Conservation (phyloP, 2,888 invertebrate genomes). For the Drosophila macrospina region DNA sequence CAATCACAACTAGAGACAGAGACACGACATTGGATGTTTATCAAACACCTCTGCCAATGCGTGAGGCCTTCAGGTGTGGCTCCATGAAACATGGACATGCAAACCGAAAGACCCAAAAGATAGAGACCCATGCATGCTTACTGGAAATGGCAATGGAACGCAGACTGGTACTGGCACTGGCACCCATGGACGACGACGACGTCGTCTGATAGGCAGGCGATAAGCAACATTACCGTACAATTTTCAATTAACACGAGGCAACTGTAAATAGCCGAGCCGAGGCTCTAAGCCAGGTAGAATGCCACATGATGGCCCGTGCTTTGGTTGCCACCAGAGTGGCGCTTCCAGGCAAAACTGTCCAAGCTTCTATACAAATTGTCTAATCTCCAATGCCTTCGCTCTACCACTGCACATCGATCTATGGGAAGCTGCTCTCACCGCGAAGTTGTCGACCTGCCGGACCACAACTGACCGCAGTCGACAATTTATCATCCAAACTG, state of each 20-base stretch:
- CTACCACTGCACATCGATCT: slow-evolving; percentile 51
- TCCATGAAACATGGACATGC: slow-evolving; percentile 55
- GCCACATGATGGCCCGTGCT: slow-evolving; percentile 55
- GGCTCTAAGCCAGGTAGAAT: slow-evolving; percentile 29
- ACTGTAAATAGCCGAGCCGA: slow-evolving; percentile 65
- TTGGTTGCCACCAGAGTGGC: slow-evolving; percentile 56
- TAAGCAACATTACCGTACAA: slow-evolving; percentile 84
- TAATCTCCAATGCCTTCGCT: slow-evolving; percentile 59
- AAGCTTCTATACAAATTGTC: slow-evolving; percentile 75
- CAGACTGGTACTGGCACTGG: slow-evolving; percentile 14
- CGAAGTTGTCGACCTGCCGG: slow-evolving; percentile 66
- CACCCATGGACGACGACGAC: slow-evolving; percentile 49
- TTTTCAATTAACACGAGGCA: slow-evolving; percentile 84
- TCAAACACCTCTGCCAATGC: slow-evolving; percentile 73
- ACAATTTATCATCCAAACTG: slow-evolving; percentile 80
- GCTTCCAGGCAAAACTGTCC: slow-evolving; percentile 65
- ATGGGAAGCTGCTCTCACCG: slow-evolving; percentile 60
- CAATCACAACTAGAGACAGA: slow-evolving; percentile 9
- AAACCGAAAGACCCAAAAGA: slow-evolving; percentile 40
- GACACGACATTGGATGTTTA: slow-evolving; percentile 67
- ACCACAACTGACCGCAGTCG: slow-evolving; percentile 59
- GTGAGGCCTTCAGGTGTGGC: slow-evolving; percentile 75
- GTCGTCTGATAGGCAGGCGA: slow-evolving; percentile 73
- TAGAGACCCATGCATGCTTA: slow-evolving; percentile 32
- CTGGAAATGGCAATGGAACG: neutral